Base-by-base conservation (phyloP, 2,888 invertebrate species). In the Drosophila aldrichi region DNA sequence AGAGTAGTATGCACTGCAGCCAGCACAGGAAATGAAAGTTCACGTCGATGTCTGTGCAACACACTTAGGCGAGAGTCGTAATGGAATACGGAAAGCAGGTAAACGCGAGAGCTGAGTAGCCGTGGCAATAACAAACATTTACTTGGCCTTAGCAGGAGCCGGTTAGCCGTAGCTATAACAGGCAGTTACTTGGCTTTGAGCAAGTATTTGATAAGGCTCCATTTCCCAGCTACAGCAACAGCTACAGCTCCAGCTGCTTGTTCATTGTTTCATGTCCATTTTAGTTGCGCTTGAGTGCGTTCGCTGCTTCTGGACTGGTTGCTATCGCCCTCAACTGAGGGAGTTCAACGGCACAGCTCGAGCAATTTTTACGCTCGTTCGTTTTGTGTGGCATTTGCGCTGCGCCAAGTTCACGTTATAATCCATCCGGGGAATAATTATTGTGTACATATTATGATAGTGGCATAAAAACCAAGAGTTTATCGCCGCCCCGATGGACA, bases 401-500 rank as follows among this genome's bases (percentile, higher is more conserved):
- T 70, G 79, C 63, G 72, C 72, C 74, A 82, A 82, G 80, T 85
- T 75, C 78, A 85, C 70, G 73, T 69, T 82, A 85, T 88, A 88
- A 87, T 89, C 90, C 86, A 88, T 82, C 86, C 71, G 75, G 88
- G 86, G 85, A 85, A 89, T 88, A 87, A 87, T 87, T 85, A 87
- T 89, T 87, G 88, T 88, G 90, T 87, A 87, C 86, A 87, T 80
- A 86, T 89, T 86, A 89, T 88, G 88, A 89, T 74, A 89, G 84
- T 70, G 66, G 77, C 66, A 74, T 65, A 69, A 84, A 72, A 77
- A 74, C 75, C 75, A 75, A 77, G 81, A 77, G 79, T 89, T 85
- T 81, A 83, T 88, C 66, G 87, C 46, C 72, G 76, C 60, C 66
- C 61, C 65, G 74, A 86, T 76, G 85, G 79, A 74, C 76, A 68